Conservation (phyloP, 2,113 vertebrate genomes). For the Eclectus roratus region DNA sequence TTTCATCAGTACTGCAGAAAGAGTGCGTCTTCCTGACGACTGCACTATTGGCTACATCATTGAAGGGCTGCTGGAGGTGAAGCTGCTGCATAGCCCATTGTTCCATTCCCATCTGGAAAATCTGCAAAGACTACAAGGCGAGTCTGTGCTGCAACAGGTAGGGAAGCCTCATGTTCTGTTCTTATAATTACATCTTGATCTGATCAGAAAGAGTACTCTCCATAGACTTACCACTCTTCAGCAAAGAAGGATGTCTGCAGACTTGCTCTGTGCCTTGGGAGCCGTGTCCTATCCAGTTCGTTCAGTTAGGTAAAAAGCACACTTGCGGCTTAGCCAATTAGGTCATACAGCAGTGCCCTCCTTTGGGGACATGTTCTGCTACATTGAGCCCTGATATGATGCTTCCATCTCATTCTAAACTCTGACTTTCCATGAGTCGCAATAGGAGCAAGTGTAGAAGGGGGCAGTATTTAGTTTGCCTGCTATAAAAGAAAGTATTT, state of each 20-base stretch:
- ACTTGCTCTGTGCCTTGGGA: not conserved
- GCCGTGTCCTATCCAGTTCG: not conserved
- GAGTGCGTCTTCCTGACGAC: conserved; percentile 93
- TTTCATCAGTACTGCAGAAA: conserved; percentile 96
- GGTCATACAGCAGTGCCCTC: not conserved
- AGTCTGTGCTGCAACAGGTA: conserved; percentile 85
- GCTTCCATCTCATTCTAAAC: not conserved
- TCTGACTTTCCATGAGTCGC: not conserved
- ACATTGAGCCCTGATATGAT: not conserved
- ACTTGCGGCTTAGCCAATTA: not conserved
- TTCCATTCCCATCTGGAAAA: conserved; percentile 98
- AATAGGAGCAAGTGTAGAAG: not conserved
- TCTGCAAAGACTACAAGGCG: conserved; percentile 81
- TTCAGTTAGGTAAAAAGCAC: not conserved
- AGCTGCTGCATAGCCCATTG: conserved; percentile 81
- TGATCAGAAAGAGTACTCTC: not conserved
- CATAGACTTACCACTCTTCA: not conserved
- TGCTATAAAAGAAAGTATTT: not conserved
- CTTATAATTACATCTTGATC: not conserved
- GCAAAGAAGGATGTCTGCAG: not conserved
- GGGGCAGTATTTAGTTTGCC: not conserved
- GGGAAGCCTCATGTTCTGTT: not conserved
- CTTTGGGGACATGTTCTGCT: not conserved
- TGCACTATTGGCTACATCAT: conserved; percentile 97
- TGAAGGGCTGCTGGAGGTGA: conserved; percentile 90